Evolutionary conservation across 2,888 invertebrate genomes (phyloP).

Genomic region (Apodemia zela): DNA sequence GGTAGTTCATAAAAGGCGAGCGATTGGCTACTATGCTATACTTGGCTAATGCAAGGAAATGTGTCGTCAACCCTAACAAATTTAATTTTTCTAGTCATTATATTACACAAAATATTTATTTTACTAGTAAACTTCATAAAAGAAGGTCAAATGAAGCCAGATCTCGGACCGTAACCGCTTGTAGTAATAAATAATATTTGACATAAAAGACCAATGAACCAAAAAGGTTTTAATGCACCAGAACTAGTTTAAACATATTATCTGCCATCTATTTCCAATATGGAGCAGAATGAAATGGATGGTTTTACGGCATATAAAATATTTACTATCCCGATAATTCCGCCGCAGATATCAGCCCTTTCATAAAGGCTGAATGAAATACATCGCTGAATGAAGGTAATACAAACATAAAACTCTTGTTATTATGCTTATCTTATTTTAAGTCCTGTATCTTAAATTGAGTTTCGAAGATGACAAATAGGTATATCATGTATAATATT

Average conservation of each 20-base stretch:
- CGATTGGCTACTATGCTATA: no score
- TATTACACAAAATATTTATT: no score
- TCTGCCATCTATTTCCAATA: conserved; percentile 32
- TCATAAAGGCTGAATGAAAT: neutral
- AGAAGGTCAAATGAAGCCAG: no score
- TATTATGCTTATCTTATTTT: neutral
- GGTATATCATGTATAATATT: no score
- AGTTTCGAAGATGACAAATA: neutral
- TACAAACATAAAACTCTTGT: conserved; percentile 1
- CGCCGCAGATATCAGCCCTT: conserved; percentile 36
- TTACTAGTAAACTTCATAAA: no score
- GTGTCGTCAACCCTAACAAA: no score
- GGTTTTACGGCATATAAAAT: conserved; percentile 46
- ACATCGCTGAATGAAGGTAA: neutral
- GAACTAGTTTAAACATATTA: conserved; percentile 25
- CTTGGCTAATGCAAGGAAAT: no score
- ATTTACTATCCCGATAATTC: conserved; percentile 50
- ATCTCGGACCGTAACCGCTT: no score
- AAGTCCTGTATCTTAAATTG: no score
- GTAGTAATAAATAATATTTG: neutral
- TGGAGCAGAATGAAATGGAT: conserved; percentile 36
- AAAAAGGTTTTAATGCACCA: conserved; percentile 11
- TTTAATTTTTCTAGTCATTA: no score
- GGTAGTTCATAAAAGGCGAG: no score
- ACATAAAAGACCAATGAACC: conserved; percentile 9